These are phyloP conservation scores for Drosophila parabipectinata DNA, from an alignment of 1,140 invertebrate species.

Conservation along the genomic window DNA sequence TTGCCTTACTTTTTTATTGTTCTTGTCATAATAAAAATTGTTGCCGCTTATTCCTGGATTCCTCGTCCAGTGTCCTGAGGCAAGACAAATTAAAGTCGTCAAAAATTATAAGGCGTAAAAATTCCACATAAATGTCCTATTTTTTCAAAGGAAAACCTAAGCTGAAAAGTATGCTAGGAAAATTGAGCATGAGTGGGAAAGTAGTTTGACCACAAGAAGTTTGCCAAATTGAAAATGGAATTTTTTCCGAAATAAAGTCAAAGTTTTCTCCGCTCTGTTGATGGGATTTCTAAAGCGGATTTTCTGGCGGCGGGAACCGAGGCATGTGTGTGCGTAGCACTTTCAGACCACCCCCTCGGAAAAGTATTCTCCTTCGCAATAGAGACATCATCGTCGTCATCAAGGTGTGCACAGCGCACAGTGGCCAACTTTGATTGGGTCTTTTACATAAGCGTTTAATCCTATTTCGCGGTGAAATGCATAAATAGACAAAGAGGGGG, in stretches of 20 bases:
- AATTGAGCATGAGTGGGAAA: conserved; percentile 22
- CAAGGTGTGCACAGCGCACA: conserved; percentile 65
- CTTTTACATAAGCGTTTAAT: conserved; percentile 82
- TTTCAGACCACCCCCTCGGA: background rate
- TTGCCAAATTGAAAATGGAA: conserved; percentile 77
- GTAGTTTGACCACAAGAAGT: conserved; percentile 53
- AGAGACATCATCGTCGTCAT: conserved; percentile 69
- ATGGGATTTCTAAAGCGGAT: conserved; percentile 77
- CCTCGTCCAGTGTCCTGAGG: conserved; percentile 36
- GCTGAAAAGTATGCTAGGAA: conserved; percentile 41
- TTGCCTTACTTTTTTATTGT: conserved; percentile 53
- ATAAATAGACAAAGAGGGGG: conserved; percentile 78
- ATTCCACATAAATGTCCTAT: conserved; percentile 47
- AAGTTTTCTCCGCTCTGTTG: conserved; percentile 56
- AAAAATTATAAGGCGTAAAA: conserved; percentile 80
- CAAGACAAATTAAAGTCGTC: conserved; percentile 81
- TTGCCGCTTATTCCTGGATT: conserved; percentile 66
- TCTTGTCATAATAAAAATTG: conserved; percentile 79
- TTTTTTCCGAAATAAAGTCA: conserved; percentile 58
- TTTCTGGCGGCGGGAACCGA: conserved; percentile 60
- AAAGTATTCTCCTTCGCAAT: conserved; percentile 27
- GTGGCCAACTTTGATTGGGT: conserved; percentile 80
- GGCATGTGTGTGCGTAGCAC: conserved; percentile 54
- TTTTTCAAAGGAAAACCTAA: conserved; percentile 7
- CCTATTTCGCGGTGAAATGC: conserved; percentile 83